Percentiles rank a stretch among this genome's conserved stretches.
These are phyloP conservation scores for Hedya salicella DNA, from an alignment of 2,888 invertebrate genomes.

Conservation along the genomic window DNA sequence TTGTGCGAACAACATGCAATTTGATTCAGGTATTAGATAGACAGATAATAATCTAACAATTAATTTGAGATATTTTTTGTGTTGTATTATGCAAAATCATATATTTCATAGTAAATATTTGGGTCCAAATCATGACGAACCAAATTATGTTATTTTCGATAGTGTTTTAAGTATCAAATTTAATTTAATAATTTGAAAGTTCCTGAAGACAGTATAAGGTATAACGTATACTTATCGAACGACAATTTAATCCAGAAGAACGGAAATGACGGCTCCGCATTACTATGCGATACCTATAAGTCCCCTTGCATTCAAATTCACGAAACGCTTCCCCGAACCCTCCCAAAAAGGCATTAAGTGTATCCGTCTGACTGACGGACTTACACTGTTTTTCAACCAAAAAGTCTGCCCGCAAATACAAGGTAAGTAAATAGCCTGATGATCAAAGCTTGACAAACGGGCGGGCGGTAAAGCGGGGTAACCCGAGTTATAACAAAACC, in stretches of 20 bases:
- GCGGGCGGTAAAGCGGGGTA: constrained; percentile 56
- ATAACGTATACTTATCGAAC: not conserved
- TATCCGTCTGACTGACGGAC: not conserved
- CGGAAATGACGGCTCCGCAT: not conserved
- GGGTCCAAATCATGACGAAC: too few relatives aligned
- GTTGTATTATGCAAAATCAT: too few relatives aligned
- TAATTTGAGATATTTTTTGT: too few relatives aligned
- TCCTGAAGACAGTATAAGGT: too few relatives aligned
- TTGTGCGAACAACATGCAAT: too few relatives aligned
- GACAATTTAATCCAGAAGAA: not conserved
- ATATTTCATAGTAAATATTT: too few relatives aligned
- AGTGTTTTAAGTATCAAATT: too few relatives aligned
- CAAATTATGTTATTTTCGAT: too few relatives aligned
- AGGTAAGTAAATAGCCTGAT: constrained; percentile 52
- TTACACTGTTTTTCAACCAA: not conserved
- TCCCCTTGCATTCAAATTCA: constrained; percentile 2
- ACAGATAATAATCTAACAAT: too few relatives aligned
- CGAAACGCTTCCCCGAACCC: not conserved
- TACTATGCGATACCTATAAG: not conserved
- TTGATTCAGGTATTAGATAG: too few relatives aligned
- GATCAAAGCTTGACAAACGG: constrained; percentile 55
- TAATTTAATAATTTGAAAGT: too few relatives aligned
- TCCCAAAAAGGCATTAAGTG: constrained; percentile 1
- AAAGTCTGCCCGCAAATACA: constrained; percentile 28
- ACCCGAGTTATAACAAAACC: constrained; percentile 36